Percentiles rank a stretch among this genome's conserved stretches.
Evolutionary conservation across 2,888 invertebrate genomes (phyloP).

Genomic region (Hydroisotoma schaefferi): DNA sequence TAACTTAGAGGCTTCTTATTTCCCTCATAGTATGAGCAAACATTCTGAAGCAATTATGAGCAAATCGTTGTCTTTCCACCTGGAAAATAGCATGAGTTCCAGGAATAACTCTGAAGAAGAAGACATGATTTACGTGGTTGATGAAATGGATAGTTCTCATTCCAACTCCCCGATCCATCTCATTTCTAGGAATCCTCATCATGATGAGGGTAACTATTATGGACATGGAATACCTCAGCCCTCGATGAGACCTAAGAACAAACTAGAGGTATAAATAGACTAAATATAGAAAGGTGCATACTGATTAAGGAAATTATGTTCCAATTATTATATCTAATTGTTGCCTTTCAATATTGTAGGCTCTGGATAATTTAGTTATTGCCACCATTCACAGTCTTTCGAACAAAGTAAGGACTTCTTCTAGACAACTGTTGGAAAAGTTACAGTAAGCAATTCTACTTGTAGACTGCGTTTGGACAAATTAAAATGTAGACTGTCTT

Average conservation of each 20-base stretch:
- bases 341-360: constrained; percentile 42
- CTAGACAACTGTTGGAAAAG: constrained; percentile 55
- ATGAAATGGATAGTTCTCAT: constrained; percentile 39
- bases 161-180: constrained; percentile 40
- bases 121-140: constrained; percentile 38
- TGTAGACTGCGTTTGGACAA: background rate
- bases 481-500: background rate
- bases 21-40: constrained; percentile 9
- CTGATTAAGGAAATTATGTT: background rate
- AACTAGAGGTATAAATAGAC: constrained; percentile 42
- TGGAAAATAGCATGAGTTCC: constrained; percentile 23
- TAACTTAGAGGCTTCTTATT: background rate
- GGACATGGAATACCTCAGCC: constrained; percentile 46
- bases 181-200: constrained; percentile 27
- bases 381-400: constrained; percentile 57
- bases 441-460: constrained; percentile 52
- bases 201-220: constrained; percentile 37
- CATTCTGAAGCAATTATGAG: constrained; percentile 23
- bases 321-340: background rate
- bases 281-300: background rate
- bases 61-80: constrained; percentile 38
- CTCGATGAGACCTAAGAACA: constrained; percentile 46
- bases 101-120: constrained; percentile 35
- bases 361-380: constrained; percentile 56
- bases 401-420: constrained; percentile 54